A percentile compares a stretch with the other conserved stretches of the same genome.
Evolutionary conservation across 2,797 vertebrate genomes (phyloP).

Genomic region (Orientallactaga sibirica): DNA sequence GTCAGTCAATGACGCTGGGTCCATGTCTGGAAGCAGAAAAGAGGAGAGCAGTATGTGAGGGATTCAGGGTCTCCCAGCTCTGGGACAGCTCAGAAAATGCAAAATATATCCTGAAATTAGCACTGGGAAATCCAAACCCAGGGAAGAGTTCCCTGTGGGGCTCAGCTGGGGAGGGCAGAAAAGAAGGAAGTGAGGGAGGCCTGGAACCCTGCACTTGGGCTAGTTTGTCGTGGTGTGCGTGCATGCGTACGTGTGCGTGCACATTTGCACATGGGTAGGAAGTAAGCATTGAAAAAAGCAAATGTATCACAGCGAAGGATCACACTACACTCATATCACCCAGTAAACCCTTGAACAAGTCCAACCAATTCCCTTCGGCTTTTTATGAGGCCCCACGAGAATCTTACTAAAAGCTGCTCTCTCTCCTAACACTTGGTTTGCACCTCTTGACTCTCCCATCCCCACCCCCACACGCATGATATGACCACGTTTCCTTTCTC

Average conservation of each 20-base stretch:
- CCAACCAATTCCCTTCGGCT: background rate
- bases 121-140: constrained; percentile 2
- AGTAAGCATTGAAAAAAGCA: background rate
- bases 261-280: background rate
- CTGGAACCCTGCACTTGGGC: background rate
- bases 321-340: background rate
- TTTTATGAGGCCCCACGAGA: background rate
- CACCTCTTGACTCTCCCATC: background rate
- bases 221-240: background rate
- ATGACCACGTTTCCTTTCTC: background rate
- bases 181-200: background rate
- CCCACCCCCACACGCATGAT: background rate
- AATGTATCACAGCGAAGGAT: background rate
- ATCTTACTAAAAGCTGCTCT: background rate
- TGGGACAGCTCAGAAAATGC: background rate
- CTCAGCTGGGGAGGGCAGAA: background rate
- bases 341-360: background rate
- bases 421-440: background rate
- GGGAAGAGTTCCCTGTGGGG: background rate
- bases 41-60: background rate
- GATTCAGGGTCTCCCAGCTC: background rate
- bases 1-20: background rate
- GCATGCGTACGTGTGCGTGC: too few species aligned
- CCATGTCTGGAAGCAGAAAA: background rate
- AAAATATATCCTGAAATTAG: background rate